phyloP scores from a whole-genome alignment of 1,140 invertebrate species.

The Drosophila oshimai region DNA sequence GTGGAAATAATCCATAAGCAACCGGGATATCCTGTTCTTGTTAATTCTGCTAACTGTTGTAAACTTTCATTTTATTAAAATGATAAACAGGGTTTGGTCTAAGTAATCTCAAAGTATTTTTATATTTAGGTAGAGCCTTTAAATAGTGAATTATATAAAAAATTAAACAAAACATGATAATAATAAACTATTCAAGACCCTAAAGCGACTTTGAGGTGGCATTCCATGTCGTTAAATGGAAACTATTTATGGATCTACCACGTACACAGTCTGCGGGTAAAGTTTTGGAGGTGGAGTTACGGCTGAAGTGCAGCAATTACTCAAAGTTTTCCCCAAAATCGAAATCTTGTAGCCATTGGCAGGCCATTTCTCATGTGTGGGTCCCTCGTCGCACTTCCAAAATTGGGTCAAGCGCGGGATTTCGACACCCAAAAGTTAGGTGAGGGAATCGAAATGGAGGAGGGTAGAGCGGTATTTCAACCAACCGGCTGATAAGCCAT shows the following conservation, averaged over 20 bases:
- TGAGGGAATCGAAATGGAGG: neutral
- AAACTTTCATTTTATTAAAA: neutral
- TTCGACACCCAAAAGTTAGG: constrained; percentile 10
- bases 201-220: neutral
- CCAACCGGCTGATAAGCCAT: constrained; percentile 47
- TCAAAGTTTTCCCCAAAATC: constrained; percentile 34
- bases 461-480: neutral
- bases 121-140: too few species aligned
- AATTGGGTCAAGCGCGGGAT: constrained; percentile 55
- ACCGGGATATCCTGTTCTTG: constrained; percentile 22
- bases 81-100: neutral
- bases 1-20: constrained; percentile 14
- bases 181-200: too few species aligned
- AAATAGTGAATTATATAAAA: too few species aligned
- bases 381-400: constrained; percentile 4
- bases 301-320: constrained; percentile 57
- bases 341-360: constrained; percentile 37
- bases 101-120: neutral
- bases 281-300: constrained; percentile 1
- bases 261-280: neutral
- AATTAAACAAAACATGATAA: too few species aligned
- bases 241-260: constrained; percentile 14
- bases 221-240: constrained; percentile 6
- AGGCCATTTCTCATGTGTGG: constrained; percentile 55
- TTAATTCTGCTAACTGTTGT: constrained; percentile 6